Percentiles rank a stretch among this genome's conserved stretches.
Evolutionary conservation across 1,140 invertebrate species (phyloP).

Genomic region (Vanessa atalanta): DNA sequence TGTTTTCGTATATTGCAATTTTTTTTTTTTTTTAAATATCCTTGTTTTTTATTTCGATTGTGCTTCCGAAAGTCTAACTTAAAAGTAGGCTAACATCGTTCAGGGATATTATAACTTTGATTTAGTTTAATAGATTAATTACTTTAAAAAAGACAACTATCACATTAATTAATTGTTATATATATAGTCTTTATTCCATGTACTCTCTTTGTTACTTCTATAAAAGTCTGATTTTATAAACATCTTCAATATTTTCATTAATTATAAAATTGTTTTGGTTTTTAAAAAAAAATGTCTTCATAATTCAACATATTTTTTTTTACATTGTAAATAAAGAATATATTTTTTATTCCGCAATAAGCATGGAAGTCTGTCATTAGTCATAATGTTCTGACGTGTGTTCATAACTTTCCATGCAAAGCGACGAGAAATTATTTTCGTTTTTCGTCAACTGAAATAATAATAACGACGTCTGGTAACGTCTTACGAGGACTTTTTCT

Average conservation of each 20-base stretch:
- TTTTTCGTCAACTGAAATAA: conserved; percentile 30
- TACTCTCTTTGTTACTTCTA: background rate
- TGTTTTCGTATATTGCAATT: too few species aligned
- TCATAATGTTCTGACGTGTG: conserved; percentile 33
- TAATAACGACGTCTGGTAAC: background rate
- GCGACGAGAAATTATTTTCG: conserved; percentile 31
- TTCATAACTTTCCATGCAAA: conserved; percentile 32
- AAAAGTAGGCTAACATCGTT: too few species aligned
- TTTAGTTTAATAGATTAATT: too few species aligned
- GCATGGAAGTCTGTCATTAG: conserved; percentile 36
- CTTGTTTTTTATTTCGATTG: too few species aligned
- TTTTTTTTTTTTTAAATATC: too few species aligned
- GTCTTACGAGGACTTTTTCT: background rate
- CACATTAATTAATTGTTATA: too few species aligned
- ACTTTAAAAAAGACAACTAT: too few species aligned
- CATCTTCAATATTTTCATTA: background rate
- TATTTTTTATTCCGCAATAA: conserved; percentile 29
- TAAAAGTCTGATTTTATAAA: background rate
- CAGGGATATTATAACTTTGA: too few species aligned
- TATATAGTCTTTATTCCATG: background rate
- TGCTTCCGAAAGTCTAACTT: too few species aligned
- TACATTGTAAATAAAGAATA: conserved; percentile 19
- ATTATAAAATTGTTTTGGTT: background rate
- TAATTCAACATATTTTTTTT: conserved; percentile 21
- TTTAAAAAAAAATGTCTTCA: conserved; percentile 6